Evolutionary conservation across 2,113 vertebrate genomes (phyloP).

Genomic region (Rattus rattus): DNA sequence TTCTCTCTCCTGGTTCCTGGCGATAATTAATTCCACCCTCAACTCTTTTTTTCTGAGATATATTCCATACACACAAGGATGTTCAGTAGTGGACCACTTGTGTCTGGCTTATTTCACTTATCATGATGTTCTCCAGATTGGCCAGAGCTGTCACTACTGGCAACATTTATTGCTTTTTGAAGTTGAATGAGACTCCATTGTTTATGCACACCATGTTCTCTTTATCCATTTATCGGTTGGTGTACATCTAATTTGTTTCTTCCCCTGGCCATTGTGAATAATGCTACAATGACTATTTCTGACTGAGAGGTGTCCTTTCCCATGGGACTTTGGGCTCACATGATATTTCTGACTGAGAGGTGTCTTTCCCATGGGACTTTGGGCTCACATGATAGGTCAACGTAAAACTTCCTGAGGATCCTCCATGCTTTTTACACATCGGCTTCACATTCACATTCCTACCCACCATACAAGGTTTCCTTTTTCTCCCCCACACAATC

Average conservation of each 20-base stretch:
- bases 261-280: not conserved
- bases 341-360: not conserved
- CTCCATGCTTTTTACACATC: not conserved
- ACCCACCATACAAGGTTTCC: rapidly evolving
- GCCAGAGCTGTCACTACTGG: not conserved
- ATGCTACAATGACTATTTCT: not conserved
- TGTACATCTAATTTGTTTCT: not conserved
- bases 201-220: not conserved
- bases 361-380: not conserved
- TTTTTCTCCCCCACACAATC: not conserved
- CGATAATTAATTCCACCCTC: not conserved
- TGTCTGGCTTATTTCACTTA: not conserved
- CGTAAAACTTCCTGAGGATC: not conserved
- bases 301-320: not conserved
- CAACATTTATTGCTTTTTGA: not conserved
- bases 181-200: not conserved
- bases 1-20: not conserved
- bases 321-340: not conserved
- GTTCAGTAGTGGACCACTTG: not conserved
- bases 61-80: not conserved
- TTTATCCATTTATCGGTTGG: not conserved
- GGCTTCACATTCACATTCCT: not conserved
- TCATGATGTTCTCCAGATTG: not conserved
- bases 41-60: not conserved
- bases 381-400: not conserved